These are phyloP conservation scores for Paratrypauchen microcephalus DNA, from an alignment of 2,797 vertebrate genomes.

Conservation along the genomic window DNA sequence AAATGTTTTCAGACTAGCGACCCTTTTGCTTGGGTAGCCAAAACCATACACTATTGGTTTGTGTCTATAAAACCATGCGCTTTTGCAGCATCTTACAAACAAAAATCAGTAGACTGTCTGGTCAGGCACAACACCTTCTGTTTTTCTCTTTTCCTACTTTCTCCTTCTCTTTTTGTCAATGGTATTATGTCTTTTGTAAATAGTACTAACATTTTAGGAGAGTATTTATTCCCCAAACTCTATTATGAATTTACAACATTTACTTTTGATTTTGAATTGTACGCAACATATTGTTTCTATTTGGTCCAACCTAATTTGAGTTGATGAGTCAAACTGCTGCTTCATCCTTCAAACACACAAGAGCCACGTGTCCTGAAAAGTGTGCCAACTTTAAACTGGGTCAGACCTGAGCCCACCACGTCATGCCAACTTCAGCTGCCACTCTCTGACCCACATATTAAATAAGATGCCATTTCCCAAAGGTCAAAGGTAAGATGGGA, in stretches of 20 bases:
- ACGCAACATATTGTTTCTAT: not conserved
- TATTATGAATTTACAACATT: too few species aligned
- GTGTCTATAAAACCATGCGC: too few species aligned
- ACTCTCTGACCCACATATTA: not conserved
- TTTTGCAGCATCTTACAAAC: too few species aligned
- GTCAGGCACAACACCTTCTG: too few species aligned
- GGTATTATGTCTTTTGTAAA: too few species aligned
- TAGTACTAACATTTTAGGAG: not conserved
- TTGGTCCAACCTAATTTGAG: not conserved
- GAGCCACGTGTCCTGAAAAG: not conserved
- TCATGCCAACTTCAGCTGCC: constrained; percentile 2
- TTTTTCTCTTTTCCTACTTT: too few species aligned
- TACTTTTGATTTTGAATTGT: too few species aligned
- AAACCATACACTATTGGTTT: too few species aligned
- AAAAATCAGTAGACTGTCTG: too few species aligned
- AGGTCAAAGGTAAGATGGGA: not conserved
- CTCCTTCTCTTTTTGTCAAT: too few species aligned
- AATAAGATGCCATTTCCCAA: not conserved
- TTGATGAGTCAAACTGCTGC: not conserved
- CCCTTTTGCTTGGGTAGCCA: too few species aligned
- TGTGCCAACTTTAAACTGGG: not conserved
- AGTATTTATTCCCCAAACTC: not conserved
- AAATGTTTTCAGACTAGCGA: too few species aligned
- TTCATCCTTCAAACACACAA: not conserved
- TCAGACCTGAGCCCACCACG: not conserved